These are phyloP conservation scores for Anoplius nigerrimus DNA, from an alignment of 2,888 invertebrate genomes.

Conservation along the genomic window DNA sequence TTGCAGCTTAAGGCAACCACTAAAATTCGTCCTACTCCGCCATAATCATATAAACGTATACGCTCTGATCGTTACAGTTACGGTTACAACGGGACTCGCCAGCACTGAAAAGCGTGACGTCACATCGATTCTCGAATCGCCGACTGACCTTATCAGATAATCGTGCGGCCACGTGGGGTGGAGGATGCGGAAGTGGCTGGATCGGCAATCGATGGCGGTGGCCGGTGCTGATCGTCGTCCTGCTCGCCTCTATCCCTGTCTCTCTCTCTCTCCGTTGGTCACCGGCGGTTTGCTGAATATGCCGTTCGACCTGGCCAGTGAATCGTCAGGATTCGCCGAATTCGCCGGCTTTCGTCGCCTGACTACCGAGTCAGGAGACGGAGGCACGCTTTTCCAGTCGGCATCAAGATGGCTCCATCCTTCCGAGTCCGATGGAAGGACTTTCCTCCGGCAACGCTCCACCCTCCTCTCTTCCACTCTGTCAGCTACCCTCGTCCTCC, in stretches of 20 bases:
- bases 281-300: neutral
- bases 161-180: slow-evolving; percentile 73
- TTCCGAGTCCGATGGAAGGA: slow-evolving; percentile 24
- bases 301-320: neutral
- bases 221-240: slow-evolving; percentile 27
- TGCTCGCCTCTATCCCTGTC: slow-evolving; percentile 13
- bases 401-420: slow-evolving; percentile 67
- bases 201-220: slow-evolving; percentile 44
- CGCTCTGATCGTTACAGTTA: no score
- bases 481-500: neutral
- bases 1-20: no score
- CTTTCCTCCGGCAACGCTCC: neutral
- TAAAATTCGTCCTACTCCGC: no score
- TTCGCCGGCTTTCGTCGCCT: no score
- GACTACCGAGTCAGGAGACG: slow-evolving; percentile 56
- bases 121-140: no score
- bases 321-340: slow-evolving; percentile 60
- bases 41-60: no score
- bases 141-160: slow-evolving; percentile 70
- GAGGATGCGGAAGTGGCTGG: slow-evolving; percentile 67
- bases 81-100: no score
- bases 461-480: neutral
- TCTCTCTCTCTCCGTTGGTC: slow-evolving; percentile 44
- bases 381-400: slow-evolving; percentile 47
- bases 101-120: no score